Conservation (phyloP, 2,888 invertebrate genomes). For the Lasius platythorax region DNA sequence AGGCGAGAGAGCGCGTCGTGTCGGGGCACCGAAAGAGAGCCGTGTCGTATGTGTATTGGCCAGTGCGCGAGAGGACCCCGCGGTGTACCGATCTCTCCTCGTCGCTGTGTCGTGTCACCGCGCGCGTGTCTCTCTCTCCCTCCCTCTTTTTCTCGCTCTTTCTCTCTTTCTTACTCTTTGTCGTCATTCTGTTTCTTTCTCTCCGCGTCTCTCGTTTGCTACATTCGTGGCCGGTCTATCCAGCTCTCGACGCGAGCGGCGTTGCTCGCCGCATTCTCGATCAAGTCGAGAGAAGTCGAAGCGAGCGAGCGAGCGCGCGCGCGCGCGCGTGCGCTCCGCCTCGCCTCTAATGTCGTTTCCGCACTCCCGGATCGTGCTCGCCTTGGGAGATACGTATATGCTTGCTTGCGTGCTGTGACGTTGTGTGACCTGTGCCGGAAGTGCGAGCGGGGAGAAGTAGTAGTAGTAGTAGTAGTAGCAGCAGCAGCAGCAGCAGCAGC, state of each 20-base stretch:
- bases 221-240: conserved; percentile 40
- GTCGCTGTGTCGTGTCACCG: conserved; percentile 57
- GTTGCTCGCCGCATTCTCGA: conserved; percentile 35
- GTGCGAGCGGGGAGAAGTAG: conserved; percentile 42
- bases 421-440: conserved; percentile 70
- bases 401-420: conserved; percentile 73
- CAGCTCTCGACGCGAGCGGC: conserved; percentile 14
- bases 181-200: conserved; percentile 37
- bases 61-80: conserved; percentile 81
- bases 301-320: conserved; percentile 13
- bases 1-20: conserved; percentile 59
- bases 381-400: conserved; percentile 62
- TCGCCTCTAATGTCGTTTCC: conserved; percentile 51
- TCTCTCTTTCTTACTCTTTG: conserved; percentile 51
- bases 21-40: conserved; percentile 68
- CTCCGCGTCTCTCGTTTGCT: conserved; percentile 16
- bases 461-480: conserved; percentile 21
- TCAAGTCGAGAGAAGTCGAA: conserved; percentile 29
- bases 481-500: background rate
- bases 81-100: conserved; percentile 76
- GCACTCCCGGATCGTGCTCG: conserved; percentile 30
- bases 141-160: conserved; percentile 44
- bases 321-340: conserved; percentile 27
- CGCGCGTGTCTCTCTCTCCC: conserved; percentile 49
- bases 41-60: conserved; percentile 69